phyloP scores from a whole-genome alignment of 92 coral and sea anemone species.

The Epizoanthus stellaris region DNA sequence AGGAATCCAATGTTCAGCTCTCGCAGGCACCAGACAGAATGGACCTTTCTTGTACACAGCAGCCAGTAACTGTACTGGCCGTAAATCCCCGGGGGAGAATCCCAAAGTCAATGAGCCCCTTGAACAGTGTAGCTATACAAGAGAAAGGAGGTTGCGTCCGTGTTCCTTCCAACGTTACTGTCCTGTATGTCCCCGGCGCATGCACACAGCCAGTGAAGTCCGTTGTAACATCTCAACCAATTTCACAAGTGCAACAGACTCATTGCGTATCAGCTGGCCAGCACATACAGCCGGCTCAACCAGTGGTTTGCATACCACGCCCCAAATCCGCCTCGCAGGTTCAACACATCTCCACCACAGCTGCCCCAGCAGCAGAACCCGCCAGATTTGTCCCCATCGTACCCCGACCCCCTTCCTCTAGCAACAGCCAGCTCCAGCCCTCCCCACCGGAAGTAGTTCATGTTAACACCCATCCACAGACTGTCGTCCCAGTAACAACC shows the following conservation, averaged over 20 bases:
- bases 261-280: not conserved
- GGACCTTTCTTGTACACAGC: not conserved
- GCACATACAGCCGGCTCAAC: not conserved
- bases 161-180: not conserved
- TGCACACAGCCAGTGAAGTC: not conserved
- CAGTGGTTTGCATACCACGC: too few relatives aligned
- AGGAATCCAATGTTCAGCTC: too few relatives aligned
- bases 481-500: not conserved
- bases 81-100: not conserved
- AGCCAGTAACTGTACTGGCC: not conserved
- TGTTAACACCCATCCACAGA: too few relatives aligned
- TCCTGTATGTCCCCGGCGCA: not conserved
- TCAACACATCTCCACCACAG: slow-evolving; percentile 18
- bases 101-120: not conserved
- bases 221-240: not conserved
- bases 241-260: not conserved
- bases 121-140: not conserved
- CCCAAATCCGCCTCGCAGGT: slow-evolving; percentile 1
- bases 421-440: not conserved
- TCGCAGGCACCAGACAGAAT: not conserved
- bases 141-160: not conserved
- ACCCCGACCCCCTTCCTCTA: not conserved
- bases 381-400: slow-evolving; percentile 2
- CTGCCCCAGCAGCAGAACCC: not conserved
- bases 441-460: not conserved